Evolutionary conservation across 2,888 invertebrate species (phyloP), one percentile per base, ranked within the genome.

Genomic region (Drosophila tanythrix): DNA sequence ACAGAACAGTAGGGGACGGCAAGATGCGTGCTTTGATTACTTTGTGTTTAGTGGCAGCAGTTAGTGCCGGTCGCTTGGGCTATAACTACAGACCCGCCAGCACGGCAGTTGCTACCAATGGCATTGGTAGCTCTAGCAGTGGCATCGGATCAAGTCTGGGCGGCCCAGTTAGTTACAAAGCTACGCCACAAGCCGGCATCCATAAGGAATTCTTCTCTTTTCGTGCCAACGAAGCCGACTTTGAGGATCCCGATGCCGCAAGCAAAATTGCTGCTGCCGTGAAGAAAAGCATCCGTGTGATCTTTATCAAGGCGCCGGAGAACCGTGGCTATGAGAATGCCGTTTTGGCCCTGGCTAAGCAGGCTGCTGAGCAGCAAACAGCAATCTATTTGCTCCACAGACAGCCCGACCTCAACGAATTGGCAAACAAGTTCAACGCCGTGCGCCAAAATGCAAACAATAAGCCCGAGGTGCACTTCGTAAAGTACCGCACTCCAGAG

Each of bases 271-370:
- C 83, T 5, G 79, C 80, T 11, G 61, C 88, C 0, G 38, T 90
- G 0, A 88, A 91, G 51, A 90, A 91, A 74, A 86, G 80, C 56
- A 79, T 91, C 3, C 89, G 90, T 25, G 90, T 92, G 3, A 80
- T 91, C 52, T 91, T 91, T 58, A 91, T 91, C 25, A 90, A 88
- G 76, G 78, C 85, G 5, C 92, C 92, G 0, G 91, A 91, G 78
- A 91, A 90, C 35, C 89, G 87, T 5, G 92, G 83, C 21, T 78
- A 81, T 53, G 90, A 88, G 65, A 84, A 91, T 52, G 92, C 92
- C 36, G 88, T 88, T 43, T 63, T 92, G 35, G 81, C 88, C 21
- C 50, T 91, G 58, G 91, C 92, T 35, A 91, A 91, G 40, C 89
- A 90, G 68, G 91, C 91, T 33, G 87, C 88, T 57, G 83, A 92